Conservation (phyloP, 2,888 invertebrate genomes). For the Drosophila tanythrix region DNA sequence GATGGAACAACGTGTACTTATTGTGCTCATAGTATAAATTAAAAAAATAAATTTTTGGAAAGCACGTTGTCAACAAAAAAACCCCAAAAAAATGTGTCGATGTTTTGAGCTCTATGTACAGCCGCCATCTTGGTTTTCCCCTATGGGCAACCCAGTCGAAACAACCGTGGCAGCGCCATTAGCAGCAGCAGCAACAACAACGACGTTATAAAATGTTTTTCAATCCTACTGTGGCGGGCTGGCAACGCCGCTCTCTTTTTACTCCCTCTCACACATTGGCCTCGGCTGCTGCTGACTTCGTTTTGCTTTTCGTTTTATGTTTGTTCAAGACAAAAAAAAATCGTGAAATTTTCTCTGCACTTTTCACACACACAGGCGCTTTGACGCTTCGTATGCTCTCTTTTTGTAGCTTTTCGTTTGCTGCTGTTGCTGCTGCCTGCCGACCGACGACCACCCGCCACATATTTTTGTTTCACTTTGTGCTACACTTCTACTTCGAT, state of each 20-base stretch:
- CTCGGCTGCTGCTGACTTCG: slow-evolving; percentile 60
- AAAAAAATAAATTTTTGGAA: slow-evolving; percentile 21
- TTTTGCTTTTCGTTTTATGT: slow-evolving; percentile 76
- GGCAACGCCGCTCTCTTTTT: slow-evolving; percentile 59
- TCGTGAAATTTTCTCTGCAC: slow-evolving; percentile 76
- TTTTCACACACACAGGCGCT: slow-evolving; percentile 58
- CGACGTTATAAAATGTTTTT: slow-evolving; percentile 60
- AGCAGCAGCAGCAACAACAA: slow-evolving; percentile 36
- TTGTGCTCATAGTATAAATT: neutral
- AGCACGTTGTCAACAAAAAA: slow-evolving; percentile 46
- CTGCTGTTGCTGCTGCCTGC: slow-evolving; percentile 11
- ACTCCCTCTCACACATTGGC: slow-evolving; percentile 70
- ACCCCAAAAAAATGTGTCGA: slow-evolving; percentile 56
- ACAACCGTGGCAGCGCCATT: slow-evolving; percentile 37
- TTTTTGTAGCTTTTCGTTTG: slow-evolving; percentile 54
- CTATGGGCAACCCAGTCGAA: slow-evolving; percentile 65
- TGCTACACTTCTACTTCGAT: slow-evolving; percentile 73
- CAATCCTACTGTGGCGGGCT: slow-evolving; percentile 60
- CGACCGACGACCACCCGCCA: slow-evolving; percentile 51
- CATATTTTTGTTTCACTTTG: slow-evolving; percentile 76
- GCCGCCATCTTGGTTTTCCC: slow-evolving; percentile 77
- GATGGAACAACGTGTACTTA: slow-evolving; percentile 2
- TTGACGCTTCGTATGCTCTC: slow-evolving; percentile 57
- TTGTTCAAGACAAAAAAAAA: slow-evolving; percentile 64
- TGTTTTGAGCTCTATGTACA: slow-evolving; percentile 63